Evolutionary conservation across 2,888 invertebrate genomes (phyloP).

Genomic region (Phaonia tiefii): DNA sequence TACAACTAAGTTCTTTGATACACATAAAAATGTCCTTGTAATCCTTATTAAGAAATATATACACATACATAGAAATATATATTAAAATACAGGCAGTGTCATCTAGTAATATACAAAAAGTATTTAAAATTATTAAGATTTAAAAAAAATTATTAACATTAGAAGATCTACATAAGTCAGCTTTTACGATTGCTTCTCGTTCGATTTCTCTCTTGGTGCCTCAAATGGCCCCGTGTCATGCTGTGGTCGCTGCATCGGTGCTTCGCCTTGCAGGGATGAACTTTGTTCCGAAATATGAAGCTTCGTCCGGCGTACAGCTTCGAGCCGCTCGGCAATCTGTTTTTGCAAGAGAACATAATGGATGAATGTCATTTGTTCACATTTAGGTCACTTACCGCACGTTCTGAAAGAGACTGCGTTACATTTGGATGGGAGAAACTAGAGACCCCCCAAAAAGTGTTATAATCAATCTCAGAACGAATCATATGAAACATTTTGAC

Average conservation of each 20-base stretch:
- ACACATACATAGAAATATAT: conserved; percentile 7
- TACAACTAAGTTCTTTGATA: not conserved
- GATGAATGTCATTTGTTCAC: conserved; percentile 21
- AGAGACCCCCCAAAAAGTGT: not conserved
- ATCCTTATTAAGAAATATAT: conserved; percentile 11
- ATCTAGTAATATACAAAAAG: too few species aligned
- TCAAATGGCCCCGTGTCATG: conserved; percentile 3
- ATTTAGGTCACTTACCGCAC: conserved; percentile 68
- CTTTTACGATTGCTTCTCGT: conserved; percentile 20
- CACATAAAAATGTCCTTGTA: not conserved
- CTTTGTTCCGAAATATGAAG: conserved; percentile 70
- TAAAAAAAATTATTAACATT: too few species aligned
- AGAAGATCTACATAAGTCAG: too few species aligned
- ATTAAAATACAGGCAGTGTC: not conserved
- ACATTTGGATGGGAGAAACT: conserved; percentile 46
- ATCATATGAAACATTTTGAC: not conserved
- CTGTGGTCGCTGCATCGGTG: not conserved
- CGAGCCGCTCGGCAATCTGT: conserved; percentile 71
- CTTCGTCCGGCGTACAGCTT: conserved; percentile 68
- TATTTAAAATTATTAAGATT: too few species aligned
- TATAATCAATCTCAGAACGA: not conserved
- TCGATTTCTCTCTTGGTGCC: not conserved
- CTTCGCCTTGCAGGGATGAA: conserved; percentile 56
- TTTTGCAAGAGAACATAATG: conserved; percentile 38
- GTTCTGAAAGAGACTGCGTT: conserved; percentile 45